phyloP scores from a whole-genome alignment of 2,888 invertebrate genomes.

The Cistogaster globosa region DNA sequence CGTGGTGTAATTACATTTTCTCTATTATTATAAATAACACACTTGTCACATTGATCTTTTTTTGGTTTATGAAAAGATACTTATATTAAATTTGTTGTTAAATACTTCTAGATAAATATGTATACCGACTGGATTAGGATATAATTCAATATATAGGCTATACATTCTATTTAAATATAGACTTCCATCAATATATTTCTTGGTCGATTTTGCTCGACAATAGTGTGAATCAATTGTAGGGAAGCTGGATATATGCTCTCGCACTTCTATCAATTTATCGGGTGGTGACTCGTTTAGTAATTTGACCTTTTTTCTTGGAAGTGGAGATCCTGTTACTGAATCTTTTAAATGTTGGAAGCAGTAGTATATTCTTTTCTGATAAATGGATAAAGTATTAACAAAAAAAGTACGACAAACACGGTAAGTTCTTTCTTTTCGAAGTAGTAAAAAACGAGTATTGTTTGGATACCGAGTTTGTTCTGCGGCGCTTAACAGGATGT shows the following conservation, averaged over 20 bases:
- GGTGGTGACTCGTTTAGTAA: neutral
- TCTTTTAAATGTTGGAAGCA: neutral
- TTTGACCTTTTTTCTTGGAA: no score
- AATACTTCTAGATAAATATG: conserved; percentile 21
- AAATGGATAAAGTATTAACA: conserved; percentile 1
- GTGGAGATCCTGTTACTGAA: no score
- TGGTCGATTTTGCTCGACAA: neutral
- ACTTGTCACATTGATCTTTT: neutral
- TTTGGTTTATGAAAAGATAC: conserved; percentile 35
- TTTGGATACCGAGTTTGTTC: neutral
- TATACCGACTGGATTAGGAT: neutral
- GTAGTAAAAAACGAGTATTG: neutral
- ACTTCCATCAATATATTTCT: neutral
- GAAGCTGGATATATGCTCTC: neutral
- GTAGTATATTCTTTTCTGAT: conserved; percentile 20
- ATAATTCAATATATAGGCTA: neutral
- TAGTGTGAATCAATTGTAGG: neutral
- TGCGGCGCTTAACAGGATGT: conserved; percentile 15
- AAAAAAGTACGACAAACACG: conserved; percentile 18
- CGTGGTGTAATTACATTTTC: no score
- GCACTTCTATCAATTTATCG: neutral
- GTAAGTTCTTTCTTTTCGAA: neutral
- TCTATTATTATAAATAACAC: no score
- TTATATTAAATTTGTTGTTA: conserved; percentile 37
- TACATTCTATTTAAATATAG: neutral